These are phyloP conservation scores for Sceloporus undulatus DNA, from an alignment of 2,113 vertebrate genomes.

Conservation along the genomic window DNA sequence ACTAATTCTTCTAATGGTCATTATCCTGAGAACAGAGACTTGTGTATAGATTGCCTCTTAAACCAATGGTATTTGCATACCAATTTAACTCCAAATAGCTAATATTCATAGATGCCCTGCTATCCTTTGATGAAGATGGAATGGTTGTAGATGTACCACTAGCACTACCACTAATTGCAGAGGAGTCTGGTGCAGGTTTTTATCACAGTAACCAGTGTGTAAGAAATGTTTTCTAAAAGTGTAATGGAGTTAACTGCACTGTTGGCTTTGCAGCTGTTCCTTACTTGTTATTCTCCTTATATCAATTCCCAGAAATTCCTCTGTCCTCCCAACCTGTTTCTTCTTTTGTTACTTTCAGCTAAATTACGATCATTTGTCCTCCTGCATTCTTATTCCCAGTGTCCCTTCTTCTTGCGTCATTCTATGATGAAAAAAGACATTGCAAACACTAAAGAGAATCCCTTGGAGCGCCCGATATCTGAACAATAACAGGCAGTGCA, in stretches of 20 bases:
- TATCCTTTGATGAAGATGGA: background rate
- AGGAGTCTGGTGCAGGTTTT: background rate
- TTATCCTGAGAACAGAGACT: background rate
- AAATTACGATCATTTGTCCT: slow-evolving; percentile 58
- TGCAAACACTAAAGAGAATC: slow-evolving; percentile 61
- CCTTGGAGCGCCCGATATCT: slow-evolving; percentile 11
- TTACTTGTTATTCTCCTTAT: background rate
- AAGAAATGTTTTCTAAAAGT: background rate
- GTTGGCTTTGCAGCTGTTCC: slow-evolving; percentile 10
- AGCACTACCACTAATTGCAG: background rate
- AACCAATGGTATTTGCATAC: background rate
- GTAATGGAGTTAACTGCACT: fast-evolving
- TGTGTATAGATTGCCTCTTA: background rate
- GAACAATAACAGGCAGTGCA: slow-evolving; percentile 52
- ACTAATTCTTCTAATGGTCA: background rate
- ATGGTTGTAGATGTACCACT: background rate
- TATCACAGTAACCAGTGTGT: background rate
- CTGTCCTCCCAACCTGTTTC: slow-evolving; percentile 7
- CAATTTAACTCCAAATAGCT: background rate
- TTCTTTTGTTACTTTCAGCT: slow-evolving; percentile 42
- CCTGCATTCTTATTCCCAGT: slow-evolving; percentile 44
- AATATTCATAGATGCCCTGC: background rate
- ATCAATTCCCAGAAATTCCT: background rate
- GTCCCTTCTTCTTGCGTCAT: slow-evolving; percentile 2
- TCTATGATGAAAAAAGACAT: slow-evolving; percentile 46